Evolutionary conservation across 1,140 invertebrate genomes (phyloP), one percentile per base, ranked within the genome.

Genomic region (Rhyzopertha dominica): DNA sequence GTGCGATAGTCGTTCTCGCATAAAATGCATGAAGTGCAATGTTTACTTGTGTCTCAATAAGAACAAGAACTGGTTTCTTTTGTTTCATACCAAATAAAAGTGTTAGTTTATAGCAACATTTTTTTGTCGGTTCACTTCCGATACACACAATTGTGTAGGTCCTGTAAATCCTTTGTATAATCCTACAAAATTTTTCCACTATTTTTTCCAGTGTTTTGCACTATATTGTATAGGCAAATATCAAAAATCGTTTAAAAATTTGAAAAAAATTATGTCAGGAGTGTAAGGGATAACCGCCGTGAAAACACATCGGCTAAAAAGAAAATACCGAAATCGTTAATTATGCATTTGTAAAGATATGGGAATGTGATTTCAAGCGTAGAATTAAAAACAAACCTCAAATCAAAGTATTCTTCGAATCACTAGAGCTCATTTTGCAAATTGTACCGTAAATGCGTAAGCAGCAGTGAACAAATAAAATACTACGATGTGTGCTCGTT

Each of bases 361-460:
- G 43, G 43, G 34, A 45, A 18, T 45, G 43, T 26, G 23, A 45
- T 7, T 45, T 45, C 32, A 28, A 16, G 9, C 18, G 7, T 10
- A 3, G n/a, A 9, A 4, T 37, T 9, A 44, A 35, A 44, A 37
- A 22, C 25, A 26, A 44, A 13, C 1, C 23, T 8, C 5, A 44
- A 28, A 25, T 28, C 5, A 38, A 45, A 24, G 4, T 16, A 22
- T 38, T 38, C 38, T 29, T n/a, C 4, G 17, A 29, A 18, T 23
- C 14, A 17, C 13, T 13, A 9, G 19, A 9, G n/a, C 4, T 20
- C 9, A 5, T 29, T 14, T n/a, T 25, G n/a, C 16, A 44, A 36
- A 18, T 17, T 44, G 5, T 12, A 36, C 7, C 23, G 28, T 20
- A 36, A 22, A 18, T 36, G 34, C 16, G 34, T n/a, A n/a, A n/a